Evolutionary conservation across 2,113 vertebrate species (phyloP).

Genomic region (Ciconia maguari): DNA sequence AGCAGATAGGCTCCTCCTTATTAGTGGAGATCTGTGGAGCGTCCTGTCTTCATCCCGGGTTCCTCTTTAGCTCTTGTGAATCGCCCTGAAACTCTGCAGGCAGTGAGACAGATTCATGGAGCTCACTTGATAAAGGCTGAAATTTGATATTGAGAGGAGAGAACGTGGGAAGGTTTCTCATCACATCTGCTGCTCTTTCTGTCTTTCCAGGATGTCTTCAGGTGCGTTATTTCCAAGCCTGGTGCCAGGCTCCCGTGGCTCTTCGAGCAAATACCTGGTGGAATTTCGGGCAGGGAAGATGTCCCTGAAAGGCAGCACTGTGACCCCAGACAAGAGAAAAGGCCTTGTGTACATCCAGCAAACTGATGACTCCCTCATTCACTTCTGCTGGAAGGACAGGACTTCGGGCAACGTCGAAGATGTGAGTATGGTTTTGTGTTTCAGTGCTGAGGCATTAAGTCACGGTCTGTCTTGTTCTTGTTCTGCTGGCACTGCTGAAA

Average conservation of each 20-base stretch:
- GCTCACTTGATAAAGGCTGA: neutral
- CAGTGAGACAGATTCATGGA: neutral
- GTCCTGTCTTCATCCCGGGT: fast-evolving
- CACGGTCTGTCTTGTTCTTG: neutral
- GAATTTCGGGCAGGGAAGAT: slow-evolving; percentile 97
- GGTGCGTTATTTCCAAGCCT: slow-evolving; percentile 95
- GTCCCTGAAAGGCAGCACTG: slow-evolving; percentile 92
- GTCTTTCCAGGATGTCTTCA: slow-evolving; percentile 84
- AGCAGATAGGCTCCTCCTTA: neutral
- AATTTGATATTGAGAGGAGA: neutral
- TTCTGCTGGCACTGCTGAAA: neutral
- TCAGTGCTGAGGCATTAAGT: neutral
- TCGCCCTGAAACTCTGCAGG: neutral
- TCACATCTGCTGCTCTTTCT: neutral
- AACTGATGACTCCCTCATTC: slow-evolving; percentile 95
- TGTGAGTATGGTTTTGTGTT: slow-evolving; percentile 72
- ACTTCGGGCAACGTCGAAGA: slow-evolving; percentile 92
- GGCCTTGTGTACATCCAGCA: slow-evolving; percentile 97
- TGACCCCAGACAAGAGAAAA: slow-evolving; percentile 96
- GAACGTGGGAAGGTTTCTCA: fast-evolving
- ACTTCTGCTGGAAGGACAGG: slow-evolving; percentile 98
- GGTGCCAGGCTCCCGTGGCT: slow-evolving; percentile 91
- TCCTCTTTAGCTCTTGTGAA: neutral
- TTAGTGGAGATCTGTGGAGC: fast-evolving
- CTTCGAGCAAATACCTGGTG: slow-evolving; percentile 94